Evolutionary conservation across 2,888 invertebrate genomes (phyloP).

Genomic region (Dyspetes luteomarginatus): DNA sequence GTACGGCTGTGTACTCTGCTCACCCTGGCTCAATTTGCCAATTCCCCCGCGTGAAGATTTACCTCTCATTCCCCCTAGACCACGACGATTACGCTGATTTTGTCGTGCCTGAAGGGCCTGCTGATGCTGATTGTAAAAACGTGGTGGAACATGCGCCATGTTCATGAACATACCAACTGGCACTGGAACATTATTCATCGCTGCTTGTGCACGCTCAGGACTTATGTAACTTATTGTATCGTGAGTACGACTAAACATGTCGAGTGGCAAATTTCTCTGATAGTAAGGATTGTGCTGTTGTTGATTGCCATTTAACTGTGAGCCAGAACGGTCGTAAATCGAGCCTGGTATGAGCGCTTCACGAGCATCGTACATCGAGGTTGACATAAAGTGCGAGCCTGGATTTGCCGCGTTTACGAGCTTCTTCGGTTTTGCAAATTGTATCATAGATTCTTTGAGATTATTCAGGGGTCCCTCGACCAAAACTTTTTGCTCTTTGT

Average conservation of each 20-base stretch:
- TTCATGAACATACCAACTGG: conserved; percentile 98
- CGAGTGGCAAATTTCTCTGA: conserved; percentile 84
- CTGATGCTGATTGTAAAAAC: conserved; percentile 91
- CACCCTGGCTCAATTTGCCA: conserved; percentile 86
- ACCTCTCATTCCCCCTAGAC: conserved; percentile 70
- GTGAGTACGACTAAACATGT: conserved; percentile 89
- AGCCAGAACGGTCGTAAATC: conserved; percentile 92
- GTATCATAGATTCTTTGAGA: conserved; percentile 97
- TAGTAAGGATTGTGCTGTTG: conserved; percentile 82
- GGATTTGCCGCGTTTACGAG: conserved; percentile 97
- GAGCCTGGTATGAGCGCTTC: conserved; percentile 97
- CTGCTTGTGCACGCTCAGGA: conserved; percentile 90
- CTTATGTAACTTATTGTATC: conserved; percentile 97
- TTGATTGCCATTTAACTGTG: conserved; percentile 78
- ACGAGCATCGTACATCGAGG: conserved; percentile 97
- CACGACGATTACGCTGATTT: conserved; percentile 81
- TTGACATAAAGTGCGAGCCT: conserved; percentile 98
- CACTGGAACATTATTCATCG: conserved; percentile 93
- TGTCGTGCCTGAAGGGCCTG: conserved; percentile 87
- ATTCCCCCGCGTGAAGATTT: conserved; percentile 76
- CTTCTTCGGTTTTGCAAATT: conserved; percentile 98
- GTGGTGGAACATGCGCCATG: conserved; percentile 91
- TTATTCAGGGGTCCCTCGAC: conserved; percentile 99
- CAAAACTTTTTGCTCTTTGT: conserved; percentile 98
- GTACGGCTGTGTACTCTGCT: conserved; percentile 89